Evolutionary conservation across 2,113 vertebrate genomes (phyloP), one percentile per base, ranked within the genome.

Genomic region (Anolis sagrei): DNA sequence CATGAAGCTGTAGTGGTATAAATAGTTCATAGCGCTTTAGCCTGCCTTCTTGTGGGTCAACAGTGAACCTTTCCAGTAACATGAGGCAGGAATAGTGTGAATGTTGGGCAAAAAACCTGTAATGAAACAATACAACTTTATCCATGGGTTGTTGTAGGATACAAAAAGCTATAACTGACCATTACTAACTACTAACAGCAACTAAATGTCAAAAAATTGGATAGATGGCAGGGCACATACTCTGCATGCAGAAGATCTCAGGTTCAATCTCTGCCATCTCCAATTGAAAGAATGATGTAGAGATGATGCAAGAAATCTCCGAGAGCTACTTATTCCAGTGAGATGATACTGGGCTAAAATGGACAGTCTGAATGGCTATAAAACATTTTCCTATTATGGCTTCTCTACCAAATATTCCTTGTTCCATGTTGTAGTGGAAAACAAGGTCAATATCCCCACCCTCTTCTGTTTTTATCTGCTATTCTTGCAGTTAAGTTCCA

Each of bases 331-430:
- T 18, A 2, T 27, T 32, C 5, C 66, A 29, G 69, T 54, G 51
- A 54, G 11, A 25, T n/a, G 7, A 23, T 32, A 81, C 5, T 51
- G 29, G 25, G 23, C 23, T 25, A 25, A 44, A 19, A 36, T 62
- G 2, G 32, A 66, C 16, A 80, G 13, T 34, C 64, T 69, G 21
- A 70, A 27, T 14, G n/a, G 34, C 4, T 39, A 29, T 80, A 66
- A 66, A 36, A 27, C 27, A 48, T 18, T 0, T 10, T 54, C 18
- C 21, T 87, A 70, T 76, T 84, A 80, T 88, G 92, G 91, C 39
- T 76, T 88, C 85, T 91, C 88, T 92, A 49, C 44, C 62, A 76
- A 90, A 29, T 23, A 34, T 85, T 85, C 58, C 36, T 73, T 74
- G 34, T 69, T 54, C 87, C 75, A 25, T 85, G 79, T 32, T 64